Evolutionary conservation across 2,113 vertebrate species (phyloP), one percentile per base, ranked within the genome.

Genomic region (Micronycteris hirsuta): DNA sequence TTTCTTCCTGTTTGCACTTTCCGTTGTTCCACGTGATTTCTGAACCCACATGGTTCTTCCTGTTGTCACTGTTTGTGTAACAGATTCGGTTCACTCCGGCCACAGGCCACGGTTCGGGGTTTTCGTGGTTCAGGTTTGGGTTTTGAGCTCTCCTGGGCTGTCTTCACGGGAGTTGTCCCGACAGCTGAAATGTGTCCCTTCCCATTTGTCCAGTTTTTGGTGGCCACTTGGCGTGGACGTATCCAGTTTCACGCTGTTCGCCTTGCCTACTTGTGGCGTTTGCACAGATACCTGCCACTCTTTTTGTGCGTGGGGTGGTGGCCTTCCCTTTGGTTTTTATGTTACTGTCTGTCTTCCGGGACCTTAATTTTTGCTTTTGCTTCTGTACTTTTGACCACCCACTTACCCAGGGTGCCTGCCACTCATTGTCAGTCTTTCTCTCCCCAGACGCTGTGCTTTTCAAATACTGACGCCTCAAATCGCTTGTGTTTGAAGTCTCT

Each of bases 251-350:
- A 67, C 22, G 7, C 13, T 38, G 1, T 73, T 54, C 3, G 14
- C 10, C 81, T 36, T 38, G 65, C 16, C 19, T 15, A 38, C 33
- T 45, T 56, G 36, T 54, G 36, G 24, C 22, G 4, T 36, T 36
- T 80, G 22, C 11, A 36, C 11, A 26, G 31, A 26, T 33, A 12
- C 13, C 83, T 38, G 22, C n/a, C 67, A 38, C 38, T 70, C 36
- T 9, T 38, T 70, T 38, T 20, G n/a, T 33, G 16, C 0, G 16
- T 1, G 38, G 33, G 63, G 14, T 20, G 17, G 7, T 0, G 33
- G 13, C 6, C n/a, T 15, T 16, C 58, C 56, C 28, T 63, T 31
- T 61, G 4, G 47, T 58, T 80, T 87, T 68, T 41, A 14, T 61
- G 1, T 61, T 61, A 61, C 24, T 12, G 10, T 61, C 58, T 28